A percentile compares a stretch with the other conserved stretches of the same genome.
Evolutionary conservation across 2,797 vertebrate genomes (phyloP).

Genomic region (Pitangus sulphuratus): DNA sequence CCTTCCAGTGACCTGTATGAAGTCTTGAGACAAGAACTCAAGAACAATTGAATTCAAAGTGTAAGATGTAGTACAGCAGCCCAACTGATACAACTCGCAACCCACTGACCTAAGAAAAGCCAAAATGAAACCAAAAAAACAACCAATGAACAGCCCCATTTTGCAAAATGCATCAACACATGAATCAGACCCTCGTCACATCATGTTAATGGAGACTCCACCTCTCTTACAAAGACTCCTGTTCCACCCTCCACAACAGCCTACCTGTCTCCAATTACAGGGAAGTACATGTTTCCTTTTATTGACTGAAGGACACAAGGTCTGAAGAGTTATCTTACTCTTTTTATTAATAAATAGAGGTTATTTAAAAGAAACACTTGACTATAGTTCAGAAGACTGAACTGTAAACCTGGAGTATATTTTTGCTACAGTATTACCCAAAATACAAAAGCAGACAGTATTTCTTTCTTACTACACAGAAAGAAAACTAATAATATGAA

Average conservation of each 20-base stretch:
- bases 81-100: neutral
- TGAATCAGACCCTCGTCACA: neutral
- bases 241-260: neutral
- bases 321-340: neutral
- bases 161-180: neutral
- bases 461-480: neutral
- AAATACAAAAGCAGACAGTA: neutral
- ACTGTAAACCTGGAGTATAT: neutral
- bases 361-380: neutral
- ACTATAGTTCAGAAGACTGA: neutral
- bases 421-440: neutral
- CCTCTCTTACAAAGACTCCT: neutral
- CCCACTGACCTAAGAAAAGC: neutral
- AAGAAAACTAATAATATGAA: neutral
- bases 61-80: neutral
- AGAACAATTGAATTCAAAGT: neutral
- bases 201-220: neutral
- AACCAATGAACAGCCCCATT: neutral
- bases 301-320: neutral
- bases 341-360: neutral
- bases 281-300: neutral
- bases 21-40: neutral
- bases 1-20: neutral
- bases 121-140: neutral
- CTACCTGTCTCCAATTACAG: constrained; percentile 1